Evolutionary conservation across 2,797 vertebrate species (phyloP).

Genomic region (Schizothorax lantsangensis): DNA sequence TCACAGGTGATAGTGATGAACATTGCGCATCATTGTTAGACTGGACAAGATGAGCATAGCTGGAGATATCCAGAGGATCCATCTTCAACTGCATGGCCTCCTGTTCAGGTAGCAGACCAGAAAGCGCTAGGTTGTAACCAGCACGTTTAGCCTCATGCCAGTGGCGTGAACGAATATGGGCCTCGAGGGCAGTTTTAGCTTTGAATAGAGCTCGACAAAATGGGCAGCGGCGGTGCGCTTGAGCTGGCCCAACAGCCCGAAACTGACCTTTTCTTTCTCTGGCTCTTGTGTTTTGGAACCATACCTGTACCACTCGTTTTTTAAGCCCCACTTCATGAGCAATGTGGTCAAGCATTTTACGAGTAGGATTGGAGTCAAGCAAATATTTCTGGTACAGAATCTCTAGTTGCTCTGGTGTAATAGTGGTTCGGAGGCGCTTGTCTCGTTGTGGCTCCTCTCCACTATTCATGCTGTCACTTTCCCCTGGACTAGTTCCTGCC

Average conservation of each 20-base stretch:
- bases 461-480: slow-evolving; percentile 96
- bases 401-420: slow-evolving; percentile 98
- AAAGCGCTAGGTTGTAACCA: slow-evolving; percentile 92
- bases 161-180: slow-evolving; percentile 97
- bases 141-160: slow-evolving; percentile 99
- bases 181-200: slow-evolving; percentile 97
- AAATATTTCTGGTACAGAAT: slow-evolving; percentile 99
- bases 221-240: slow-evolving; percentile 96
- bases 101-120: slow-evolving; percentile 91
- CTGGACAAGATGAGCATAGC: slow-evolving; percentile 87
- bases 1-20: slow-evolving; percentile 93
- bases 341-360: slow-evolving; percentile 99
- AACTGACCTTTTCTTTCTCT: slow-evolving; percentile 98
- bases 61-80: slow-evolving; percentile 88
- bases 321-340: slow-evolving; percentile 98
- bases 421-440: slow-evolving; percentile 96
- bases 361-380: slow-evolving; percentile 97
- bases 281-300: slow-evolving; percentile 99
- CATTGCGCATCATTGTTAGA: slow-evolving; percentile 89
- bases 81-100: slow-evolving; percentile 93
- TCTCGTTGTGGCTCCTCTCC: slow-evolving; percentile 98
- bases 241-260: slow-evolving; percentile 94
- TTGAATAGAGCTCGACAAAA: slow-evolving; percentile 99
- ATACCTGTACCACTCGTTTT: slow-evolving; percentile 98
- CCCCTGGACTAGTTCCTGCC: slow-evolving; percentile 95